phyloP scores from a whole-genome alignment of 92 coral and sea anemone genomes.

The Diadumene lineata region DNA sequence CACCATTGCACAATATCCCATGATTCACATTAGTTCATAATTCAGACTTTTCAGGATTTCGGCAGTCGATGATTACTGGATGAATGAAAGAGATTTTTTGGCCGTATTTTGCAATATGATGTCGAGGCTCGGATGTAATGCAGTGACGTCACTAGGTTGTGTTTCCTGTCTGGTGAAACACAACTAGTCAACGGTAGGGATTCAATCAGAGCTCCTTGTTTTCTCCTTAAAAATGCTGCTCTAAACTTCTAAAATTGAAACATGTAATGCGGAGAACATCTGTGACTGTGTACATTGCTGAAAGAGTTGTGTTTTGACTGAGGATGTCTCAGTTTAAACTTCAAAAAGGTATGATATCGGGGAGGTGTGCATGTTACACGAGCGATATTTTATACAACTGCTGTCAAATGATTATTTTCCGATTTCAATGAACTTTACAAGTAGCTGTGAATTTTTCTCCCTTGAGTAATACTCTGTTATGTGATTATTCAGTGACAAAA shows the following conservation, averaged over 20 bases:
- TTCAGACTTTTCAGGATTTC: neutral
- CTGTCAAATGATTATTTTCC: slow-evolving; percentile 21
- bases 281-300: slow-evolving; percentile 12
- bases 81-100: slow-evolving; percentile 11
- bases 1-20: neutral
- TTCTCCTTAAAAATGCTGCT: slow-evolving; percentile 49
- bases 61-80: neutral
- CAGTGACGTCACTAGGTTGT: slow-evolving; percentile 37
- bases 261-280: slow-evolving; percentile 36
- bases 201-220: slow-evolving; percentile 21
- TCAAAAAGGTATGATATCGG: slow-evolving; percentile 77
- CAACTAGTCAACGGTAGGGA: slow-evolving; percentile 9
- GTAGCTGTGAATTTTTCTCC: slow-evolving; percentile 1
- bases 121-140: slow-evolving; percentile 19
- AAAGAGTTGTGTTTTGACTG: slow-evolving; percentile 17
- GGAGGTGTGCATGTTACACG: neutral
- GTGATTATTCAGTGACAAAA: slow-evolving; percentile 75
- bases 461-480: slow-evolving; percentile 12
- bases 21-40: neutral
- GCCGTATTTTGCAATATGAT: slow-evolving; percentile 1
- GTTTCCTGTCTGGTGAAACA: slow-evolving; percentile 22
- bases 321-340: slow-evolving; percentile 89
- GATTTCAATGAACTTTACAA: neutral
- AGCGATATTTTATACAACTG: neutral
- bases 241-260: slow-evolving; percentile 22